These are phyloP conservation scores for Theonella swinhoei DNA, from an alignment of 37 sponge, comb jelly and placozoan genomes.

Conservation along the genomic window DNA sequence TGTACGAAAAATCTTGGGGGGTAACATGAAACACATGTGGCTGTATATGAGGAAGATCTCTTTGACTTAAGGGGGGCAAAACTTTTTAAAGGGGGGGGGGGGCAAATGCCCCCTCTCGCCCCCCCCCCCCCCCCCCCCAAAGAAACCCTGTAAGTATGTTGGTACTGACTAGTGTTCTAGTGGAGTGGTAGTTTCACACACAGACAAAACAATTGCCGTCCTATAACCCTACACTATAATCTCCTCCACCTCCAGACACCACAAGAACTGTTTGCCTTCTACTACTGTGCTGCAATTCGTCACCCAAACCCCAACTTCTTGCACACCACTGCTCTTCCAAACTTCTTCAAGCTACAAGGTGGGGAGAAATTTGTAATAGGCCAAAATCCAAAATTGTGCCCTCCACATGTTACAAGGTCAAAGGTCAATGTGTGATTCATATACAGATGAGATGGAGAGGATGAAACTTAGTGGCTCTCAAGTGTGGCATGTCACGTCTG, in stretches of 20 bases:
- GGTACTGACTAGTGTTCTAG: neutral
- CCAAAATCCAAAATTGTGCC: too few species aligned
- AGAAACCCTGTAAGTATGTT: too few species aligned
- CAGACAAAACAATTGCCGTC: neutral
- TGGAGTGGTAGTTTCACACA: neutral
- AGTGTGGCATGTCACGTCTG: conserved; percentile 41
- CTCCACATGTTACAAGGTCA: too few species aligned
- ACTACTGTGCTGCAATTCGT: conserved; percentile 51
- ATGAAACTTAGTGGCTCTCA: conserved; percentile 24
- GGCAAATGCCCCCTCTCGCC: too few species aligned
- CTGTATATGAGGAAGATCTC: too few species aligned
- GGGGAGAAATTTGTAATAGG: neutral
- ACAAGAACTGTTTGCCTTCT: conserved; percentile 51
- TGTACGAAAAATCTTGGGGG: too few species aligned
- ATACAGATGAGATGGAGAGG: conserved; percentile 44
- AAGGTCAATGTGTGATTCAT: neutral
- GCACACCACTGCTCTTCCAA: conserved; percentile 44
- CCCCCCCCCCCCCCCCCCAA: too few species aligned
- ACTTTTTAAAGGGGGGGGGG: too few species aligned
- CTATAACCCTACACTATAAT: neutral
- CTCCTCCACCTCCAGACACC: conserved; percentile 24
- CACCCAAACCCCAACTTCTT: conserved; percentile 46
- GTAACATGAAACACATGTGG: too few species aligned
- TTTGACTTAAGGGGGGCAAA: too few species aligned
- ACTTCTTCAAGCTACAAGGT: conserved; percentile 46